Evolutionary conservation across 2,888 invertebrate species (phyloP).

Genomic region (Drosophila birchii): DNA sequence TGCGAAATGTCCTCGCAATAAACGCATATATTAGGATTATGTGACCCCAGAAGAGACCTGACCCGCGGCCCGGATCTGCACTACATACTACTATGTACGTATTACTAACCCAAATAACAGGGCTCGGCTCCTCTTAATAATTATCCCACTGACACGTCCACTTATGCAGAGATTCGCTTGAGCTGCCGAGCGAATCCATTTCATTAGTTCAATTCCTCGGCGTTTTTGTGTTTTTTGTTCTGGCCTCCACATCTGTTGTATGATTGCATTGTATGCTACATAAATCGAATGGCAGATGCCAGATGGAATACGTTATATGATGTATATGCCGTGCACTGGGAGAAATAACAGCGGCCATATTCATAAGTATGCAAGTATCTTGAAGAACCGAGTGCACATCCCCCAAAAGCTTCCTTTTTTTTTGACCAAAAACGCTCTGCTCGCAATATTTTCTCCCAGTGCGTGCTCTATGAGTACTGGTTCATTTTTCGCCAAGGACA

Average conservation of each 20-base stretch:
- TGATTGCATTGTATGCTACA: conserved; percentile 31
- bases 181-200: conserved; percentile 28
- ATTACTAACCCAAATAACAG: conserved; percentile 36
- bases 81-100: neutral
- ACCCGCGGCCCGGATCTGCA: conserved; percentile 5
- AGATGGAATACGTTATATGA: neutral
- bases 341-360: neutral
- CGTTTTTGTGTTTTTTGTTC: neutral
- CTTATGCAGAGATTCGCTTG: conserved; percentile 12
- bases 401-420: too few species aligned
- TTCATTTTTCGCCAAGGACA: conserved; percentile 34
- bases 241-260: conserved; percentile 16
- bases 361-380: neutral
- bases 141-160: conserved; percentile 7
- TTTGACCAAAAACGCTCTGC: neutral
- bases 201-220: conserved; percentile 24
- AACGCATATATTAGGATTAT: conserved; percentile 32
- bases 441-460: neutral
- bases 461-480: conserved; percentile 5
- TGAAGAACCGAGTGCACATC: too few species aligned
- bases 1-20: conserved; percentile 5
- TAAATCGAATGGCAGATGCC: conserved; percentile 11
- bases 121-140: neutral
- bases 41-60: conserved; percentile 27
- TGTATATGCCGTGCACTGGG: neutral